A percentile compares a stretch with the other conserved stretches of the same genome.
phyloP scores from a whole-genome alignment of 2,113 vertebrate species.

The Phylloscopus whistleri region DNA sequence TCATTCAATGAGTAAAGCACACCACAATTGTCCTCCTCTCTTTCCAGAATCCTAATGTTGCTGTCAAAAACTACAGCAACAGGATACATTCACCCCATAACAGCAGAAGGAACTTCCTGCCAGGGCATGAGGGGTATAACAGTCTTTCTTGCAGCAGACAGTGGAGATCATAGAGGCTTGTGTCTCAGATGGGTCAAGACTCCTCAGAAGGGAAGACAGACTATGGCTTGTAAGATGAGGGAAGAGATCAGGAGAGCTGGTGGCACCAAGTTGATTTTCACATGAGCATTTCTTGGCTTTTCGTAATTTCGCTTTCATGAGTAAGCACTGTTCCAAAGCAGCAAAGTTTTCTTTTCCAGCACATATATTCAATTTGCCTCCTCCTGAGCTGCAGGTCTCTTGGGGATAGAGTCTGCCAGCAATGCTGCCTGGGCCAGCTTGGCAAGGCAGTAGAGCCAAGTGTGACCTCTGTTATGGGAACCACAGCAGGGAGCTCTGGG shows the following conservation, averaged over 20 bases:
- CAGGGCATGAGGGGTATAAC: not conserved
- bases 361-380: not conserved
- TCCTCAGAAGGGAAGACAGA: not conserved
- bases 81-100: not conserved
- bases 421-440: not conserved
- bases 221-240: not conserved
- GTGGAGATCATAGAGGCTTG: not conserved
- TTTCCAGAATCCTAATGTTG: not conserved
- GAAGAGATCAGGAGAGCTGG: not conserved
- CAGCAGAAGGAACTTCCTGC: not conserved
- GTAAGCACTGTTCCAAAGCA: not conserved
- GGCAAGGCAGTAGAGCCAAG: not conserved
- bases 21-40: not conserved
- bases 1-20: not conserved
- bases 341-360: not conserved
- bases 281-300: not conserved
- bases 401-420: not conserved
- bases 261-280: not conserved
- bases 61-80: not conserved
- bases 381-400: not conserved
- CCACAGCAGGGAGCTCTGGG: not conserved
- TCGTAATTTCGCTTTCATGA: not conserved
- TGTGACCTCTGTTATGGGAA: not conserved
- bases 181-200: not conserved
- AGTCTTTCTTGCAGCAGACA: not conserved